Percentiles rank a stretch among this genome's conserved stretches.
Conservation (phyloP, 2,888 invertebrate species). For the Oligia latruncula region DNA sequence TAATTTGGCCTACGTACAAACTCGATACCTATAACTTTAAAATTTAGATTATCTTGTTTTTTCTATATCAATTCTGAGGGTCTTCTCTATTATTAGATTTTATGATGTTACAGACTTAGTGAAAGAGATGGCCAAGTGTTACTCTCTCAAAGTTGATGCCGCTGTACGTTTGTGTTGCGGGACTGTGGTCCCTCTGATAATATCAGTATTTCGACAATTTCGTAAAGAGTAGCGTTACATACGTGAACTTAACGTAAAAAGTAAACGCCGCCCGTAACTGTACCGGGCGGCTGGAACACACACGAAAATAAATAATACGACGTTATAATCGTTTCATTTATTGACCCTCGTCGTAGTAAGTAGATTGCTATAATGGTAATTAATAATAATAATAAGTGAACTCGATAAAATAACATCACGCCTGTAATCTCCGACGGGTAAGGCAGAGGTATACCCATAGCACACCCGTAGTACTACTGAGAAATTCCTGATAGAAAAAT, state of each 20-base stretch:
- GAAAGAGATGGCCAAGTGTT: slow-evolving; percentile 69
- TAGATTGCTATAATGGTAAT: not conserved
- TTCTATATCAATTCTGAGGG: slow-evolving; percentile 59
- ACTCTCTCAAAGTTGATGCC: slow-evolving; percentile 82
- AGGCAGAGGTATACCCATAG: not conserved
- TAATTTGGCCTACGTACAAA: slow-evolving; percentile 69
- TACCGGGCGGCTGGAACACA: slow-evolving; percentile 87
- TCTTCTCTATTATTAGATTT: slow-evolving; percentile 67
- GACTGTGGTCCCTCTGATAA: slow-evolving; percentile 82
- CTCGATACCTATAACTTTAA: slow-evolving; percentile 55
- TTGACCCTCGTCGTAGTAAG: slow-evolving; percentile 16
- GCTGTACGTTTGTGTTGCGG: slow-evolving; percentile 87
- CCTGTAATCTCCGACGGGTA: not conserved
- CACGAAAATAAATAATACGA: slow-evolving; percentile 89
- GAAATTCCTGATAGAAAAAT: slow-evolving; percentile 1
- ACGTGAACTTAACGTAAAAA: slow-evolving; percentile 86
- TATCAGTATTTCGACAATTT: slow-evolving; percentile 90
- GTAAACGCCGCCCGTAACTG: slow-evolving; percentile 83
- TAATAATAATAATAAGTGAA: not conserved
- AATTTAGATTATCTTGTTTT: slow-evolving; percentile 61
- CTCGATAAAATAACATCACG: not conserved
- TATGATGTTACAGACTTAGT: slow-evolving; percentile 70
- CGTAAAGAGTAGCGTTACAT: slow-evolving; percentile 87
- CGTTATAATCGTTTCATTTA: slow-evolving; percentile 83
- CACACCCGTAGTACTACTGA: not conserved